Conservation (phyloP, 2,888 invertebrate species). For the Eretmocerus hayati region DNA sequence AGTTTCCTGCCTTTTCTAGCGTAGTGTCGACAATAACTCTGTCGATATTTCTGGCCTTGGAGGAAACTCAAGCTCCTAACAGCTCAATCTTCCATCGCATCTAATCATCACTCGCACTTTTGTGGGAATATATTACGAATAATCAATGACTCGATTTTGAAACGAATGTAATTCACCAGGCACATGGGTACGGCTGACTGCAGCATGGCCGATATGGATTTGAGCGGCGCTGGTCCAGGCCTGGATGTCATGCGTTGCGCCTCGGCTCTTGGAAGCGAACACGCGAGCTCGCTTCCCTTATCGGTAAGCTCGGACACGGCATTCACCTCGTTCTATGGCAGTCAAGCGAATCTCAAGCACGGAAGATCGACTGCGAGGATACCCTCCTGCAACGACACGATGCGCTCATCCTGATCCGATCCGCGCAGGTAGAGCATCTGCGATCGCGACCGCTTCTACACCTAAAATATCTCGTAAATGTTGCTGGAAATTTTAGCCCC, state of each 20-base stretch:
- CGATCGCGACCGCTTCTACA: slow-evolving; percentile 13
- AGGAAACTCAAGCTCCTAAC: too few relatives aligned
- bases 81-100: background rate
- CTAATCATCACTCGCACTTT: background rate
- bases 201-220: slow-evolving; percentile 41
- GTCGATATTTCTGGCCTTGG: too few relatives aligned
- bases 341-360: slow-evolving; percentile 44
- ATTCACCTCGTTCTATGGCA: slow-evolving; percentile 53
- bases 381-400: slow-evolving; percentile 24
- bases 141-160: slow-evolving; percentile 39
- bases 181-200: too few relatives aligned
- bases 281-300: slow-evolving; percentile 44
- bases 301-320: slow-evolving; percentile 53
- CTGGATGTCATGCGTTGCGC: slow-evolving; percentile 37
- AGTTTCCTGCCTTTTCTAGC: too few relatives aligned
- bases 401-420: slow-evolving; percentile 25
- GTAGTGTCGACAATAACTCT: too few relatives aligned
- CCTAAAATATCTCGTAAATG: too few relatives aligned
- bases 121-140: background rate
- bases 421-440: slow-evolving; percentile 10
- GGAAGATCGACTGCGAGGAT: slow-evolving; percentile 28
- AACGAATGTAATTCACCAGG: too few relatives aligned
- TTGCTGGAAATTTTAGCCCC: too few relatives aligned
- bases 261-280: slow-evolving; percentile 45
- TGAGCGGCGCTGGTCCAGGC: slow-evolving; percentile 34